Conservation (phyloP, 1,140 invertebrate species). For the Aradophagus sp. region DNA sequence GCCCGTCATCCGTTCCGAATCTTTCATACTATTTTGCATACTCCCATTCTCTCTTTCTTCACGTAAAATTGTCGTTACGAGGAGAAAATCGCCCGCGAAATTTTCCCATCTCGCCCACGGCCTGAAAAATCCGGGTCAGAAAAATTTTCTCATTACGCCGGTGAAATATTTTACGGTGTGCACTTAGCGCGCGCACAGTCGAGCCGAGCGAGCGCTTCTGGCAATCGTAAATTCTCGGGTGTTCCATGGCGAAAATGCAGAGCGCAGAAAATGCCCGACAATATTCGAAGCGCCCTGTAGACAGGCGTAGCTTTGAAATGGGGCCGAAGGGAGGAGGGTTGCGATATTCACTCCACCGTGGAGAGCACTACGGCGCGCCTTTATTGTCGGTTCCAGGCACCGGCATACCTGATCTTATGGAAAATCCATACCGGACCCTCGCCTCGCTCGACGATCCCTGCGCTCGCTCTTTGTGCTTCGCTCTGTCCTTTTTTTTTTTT, state of each 20-base stretch:
- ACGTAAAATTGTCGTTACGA: slow-evolving; percentile 25
- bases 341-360: slow-evolving; percentile 53
- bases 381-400: slow-evolving; percentile 70
- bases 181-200: slow-evolving; percentile 42
- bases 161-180: slow-evolving; percentile 53
- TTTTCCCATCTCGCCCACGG: slow-evolving; percentile 36
- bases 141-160: slow-evolving; percentile 52
- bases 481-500: no score
- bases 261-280: slow-evolving; percentile 56
- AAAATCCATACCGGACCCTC: slow-evolving; percentile 71
- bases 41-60: slow-evolving; percentile 14
- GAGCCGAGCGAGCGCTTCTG: slow-evolving; percentile 22
- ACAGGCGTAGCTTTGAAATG: slow-evolving; percentile 59
- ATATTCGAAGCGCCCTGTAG: slow-evolving; percentile 57
- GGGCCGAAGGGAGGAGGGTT: slow-evolving; percentile 55
- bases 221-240: slow-evolving; percentile 56
- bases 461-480: slow-evolving; percentile 32
- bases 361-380: slow-evolving; percentile 61
- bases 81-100: slow-evolving; percentile 21
- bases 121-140: slow-evolving; percentile 58
- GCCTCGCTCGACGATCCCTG: slow-evolving; percentile 45
- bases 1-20: no score
- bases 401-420: slow-evolving; percentile 71
- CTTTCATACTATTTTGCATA: no score
- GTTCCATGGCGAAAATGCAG: slow-evolving; percentile 51